These are phyloP conservation scores for mouse (Mus musculus) DNA, from an alignment of 2,113 vertebrate species.

Conservation along the genomic window DNA sequence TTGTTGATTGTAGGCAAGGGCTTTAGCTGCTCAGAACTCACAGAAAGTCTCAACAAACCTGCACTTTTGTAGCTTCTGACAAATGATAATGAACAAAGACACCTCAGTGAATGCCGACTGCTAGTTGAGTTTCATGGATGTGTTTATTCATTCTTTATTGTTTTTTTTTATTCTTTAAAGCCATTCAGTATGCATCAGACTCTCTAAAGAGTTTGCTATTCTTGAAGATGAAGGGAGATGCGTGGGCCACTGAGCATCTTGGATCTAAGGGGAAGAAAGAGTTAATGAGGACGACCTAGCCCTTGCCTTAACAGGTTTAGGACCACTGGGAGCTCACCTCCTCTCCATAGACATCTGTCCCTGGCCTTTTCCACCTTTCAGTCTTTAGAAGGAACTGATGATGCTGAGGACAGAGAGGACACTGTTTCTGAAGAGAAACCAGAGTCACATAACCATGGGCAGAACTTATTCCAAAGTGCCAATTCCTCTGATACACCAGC, in stretches of 20 bases:
- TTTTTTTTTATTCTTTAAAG: not conserved
- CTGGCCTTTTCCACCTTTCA: not conserved
- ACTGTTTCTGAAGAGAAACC: constrained; percentile 82
- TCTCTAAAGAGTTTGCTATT: not conserved
- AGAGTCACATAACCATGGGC: constrained; percentile 84
- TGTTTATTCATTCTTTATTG: not conserved
- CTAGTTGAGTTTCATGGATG: not conserved
- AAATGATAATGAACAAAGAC: not conserved
- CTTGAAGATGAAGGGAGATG: not conserved
- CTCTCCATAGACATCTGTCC: no score
- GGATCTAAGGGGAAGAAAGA: not conserved
- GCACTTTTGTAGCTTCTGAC: not conserved
- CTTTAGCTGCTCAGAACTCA: not conserved
- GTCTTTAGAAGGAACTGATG: not conserved
- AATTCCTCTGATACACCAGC: constrained; percentile 82
- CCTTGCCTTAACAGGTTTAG: no score
- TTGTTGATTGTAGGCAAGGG: not conserved
- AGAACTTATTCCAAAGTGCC: constrained; percentile 87
- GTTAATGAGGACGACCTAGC: fast-evolving
- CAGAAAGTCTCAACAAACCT: not conserved
- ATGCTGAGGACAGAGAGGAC: constrained; percentile 79
- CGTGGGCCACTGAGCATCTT: not conserved
- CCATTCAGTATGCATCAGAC: not conserved
- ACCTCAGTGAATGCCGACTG: not conserved
- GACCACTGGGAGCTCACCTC: fast-evolving